Conservation (phyloP, 2,888 invertebrate species). For the Philonicus albiceps region DNA sequence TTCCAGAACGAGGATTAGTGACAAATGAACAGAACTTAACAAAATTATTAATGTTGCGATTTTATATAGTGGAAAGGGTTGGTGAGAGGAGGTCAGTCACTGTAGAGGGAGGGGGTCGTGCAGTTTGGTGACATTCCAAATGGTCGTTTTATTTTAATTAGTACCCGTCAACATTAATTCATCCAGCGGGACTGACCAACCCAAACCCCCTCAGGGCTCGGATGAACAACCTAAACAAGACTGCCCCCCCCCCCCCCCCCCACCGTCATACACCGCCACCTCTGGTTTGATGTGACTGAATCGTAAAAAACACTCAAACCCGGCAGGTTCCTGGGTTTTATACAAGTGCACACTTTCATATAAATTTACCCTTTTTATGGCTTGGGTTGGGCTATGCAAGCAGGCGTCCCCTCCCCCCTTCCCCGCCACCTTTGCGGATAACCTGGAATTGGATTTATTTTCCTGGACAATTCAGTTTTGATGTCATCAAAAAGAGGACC, state of each 20-base stretch:
- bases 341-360: slow-evolving; percentile 27
- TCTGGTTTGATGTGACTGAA: slow-evolving; percentile 17
- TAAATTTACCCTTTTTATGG: slow-evolving; percentile 31
- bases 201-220: background rate
- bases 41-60: slow-evolving; percentile 41
- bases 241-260: background rate
- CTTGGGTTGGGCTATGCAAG: background rate
- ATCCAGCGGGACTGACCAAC: background rate
- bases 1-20: slow-evolving; percentile 38
- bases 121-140: slow-evolving; percentile 8
- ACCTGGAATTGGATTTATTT: slow-evolving; percentile 36
- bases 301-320: slow-evolving; percentile 27
- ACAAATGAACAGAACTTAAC: slow-evolving; percentile 41
- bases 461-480: slow-evolving; percentile 39
- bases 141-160: slow-evolving; percentile 42
- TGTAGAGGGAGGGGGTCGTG: background rate
- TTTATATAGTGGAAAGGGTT: background rate
- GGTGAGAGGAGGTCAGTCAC: too few species aligned
- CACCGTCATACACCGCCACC: background rate
- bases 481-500: slow-evolving; percentile 37
- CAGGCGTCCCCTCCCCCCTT: background rate
- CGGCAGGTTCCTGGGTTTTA: background rate
- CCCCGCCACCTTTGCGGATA: background rate
- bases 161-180: slow-evolving; percentile 39
- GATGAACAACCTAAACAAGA: background rate